These are phyloP conservation scores for Heliconius hermathena DNA, from an alignment of 1,140 invertebrate species.

Conservation along the genomic window DNA sequence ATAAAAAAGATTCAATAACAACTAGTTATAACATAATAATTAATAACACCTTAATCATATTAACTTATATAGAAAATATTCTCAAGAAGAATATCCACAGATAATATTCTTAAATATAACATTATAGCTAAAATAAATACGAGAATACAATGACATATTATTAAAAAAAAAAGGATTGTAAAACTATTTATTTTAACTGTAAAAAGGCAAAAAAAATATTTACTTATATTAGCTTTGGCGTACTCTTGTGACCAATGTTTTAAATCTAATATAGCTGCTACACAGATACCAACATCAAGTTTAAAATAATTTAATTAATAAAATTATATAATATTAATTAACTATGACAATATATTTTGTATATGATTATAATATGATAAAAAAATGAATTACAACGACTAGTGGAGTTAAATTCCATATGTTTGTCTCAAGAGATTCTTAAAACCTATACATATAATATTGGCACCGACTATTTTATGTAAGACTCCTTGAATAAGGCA, in stretches of 20 bases:
- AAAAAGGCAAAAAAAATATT: slow-evolving; percentile 30
- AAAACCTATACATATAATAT: slow-evolving; percentile 37
- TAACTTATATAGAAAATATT: slow-evolving; percentile 17
- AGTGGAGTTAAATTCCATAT: slow-evolving; percentile 49
- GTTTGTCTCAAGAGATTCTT: slow-evolving; percentile 48
- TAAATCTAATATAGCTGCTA: slow-evolving; percentile 33
- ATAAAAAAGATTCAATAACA: slow-evolving; percentile 34
- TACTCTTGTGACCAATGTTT: slow-evolving; percentile 63
- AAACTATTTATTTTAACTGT: slow-evolving; percentile 32
- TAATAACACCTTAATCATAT: slow-evolving; percentile 28
- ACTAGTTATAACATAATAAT: slow-evolving; percentile 13
- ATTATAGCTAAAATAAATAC: slow-evolving; percentile 42
- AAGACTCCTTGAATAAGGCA: slow-evolving; percentile 25
- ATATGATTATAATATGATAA: slow-evolving; percentile 20
- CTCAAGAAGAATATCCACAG: not conserved
- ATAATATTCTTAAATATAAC: slow-evolving; percentile 14
- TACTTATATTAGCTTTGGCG: slow-evolving; percentile 66
- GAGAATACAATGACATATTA: slow-evolving; percentile 16
- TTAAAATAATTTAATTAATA: slow-evolving; percentile 13
- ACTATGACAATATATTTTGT: not conserved
- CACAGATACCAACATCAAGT: not conserved
- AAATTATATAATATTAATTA: not conserved
- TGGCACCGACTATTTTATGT: slow-evolving; percentile 34
- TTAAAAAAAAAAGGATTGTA: slow-evolving; percentile 19
- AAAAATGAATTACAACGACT: slow-evolving; percentile 41